Conservation (phyloP, 2,797 vertebrate genomes). For the Euphonia xanthogaster region DNA sequence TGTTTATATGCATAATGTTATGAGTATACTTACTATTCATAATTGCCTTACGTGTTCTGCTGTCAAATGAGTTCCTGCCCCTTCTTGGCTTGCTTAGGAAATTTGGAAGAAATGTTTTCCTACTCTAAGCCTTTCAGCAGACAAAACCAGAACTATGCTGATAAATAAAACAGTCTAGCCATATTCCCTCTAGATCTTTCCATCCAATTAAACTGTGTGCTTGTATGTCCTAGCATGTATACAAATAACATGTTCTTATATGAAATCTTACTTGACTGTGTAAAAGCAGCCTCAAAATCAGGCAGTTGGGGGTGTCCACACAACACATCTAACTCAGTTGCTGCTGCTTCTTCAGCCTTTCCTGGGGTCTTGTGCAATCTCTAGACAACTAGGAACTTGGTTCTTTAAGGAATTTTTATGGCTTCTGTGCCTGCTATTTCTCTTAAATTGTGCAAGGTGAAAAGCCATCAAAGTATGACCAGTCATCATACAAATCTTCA, state of each 20-base stretch:
- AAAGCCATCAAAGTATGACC: not conserved
- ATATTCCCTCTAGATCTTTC: not conserved
- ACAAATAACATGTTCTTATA: not conserved
- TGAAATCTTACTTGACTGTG: not conserved
- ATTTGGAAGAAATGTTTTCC: not conserved
- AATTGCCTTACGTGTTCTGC: not conserved
- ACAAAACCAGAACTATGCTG: not conserved
- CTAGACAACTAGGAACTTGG: not conserved
- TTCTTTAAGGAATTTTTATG: not conserved
- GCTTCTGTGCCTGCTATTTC: not conserved
- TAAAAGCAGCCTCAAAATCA: not conserved
- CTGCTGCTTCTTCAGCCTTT: not conserved
- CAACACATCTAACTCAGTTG: not conserved
- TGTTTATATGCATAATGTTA: not conserved
- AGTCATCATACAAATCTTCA: not conserved
- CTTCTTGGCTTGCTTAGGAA: not conserved
- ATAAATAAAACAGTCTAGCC: not conserved
- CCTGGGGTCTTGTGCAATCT: not conserved
- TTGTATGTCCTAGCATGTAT: fast-evolving
- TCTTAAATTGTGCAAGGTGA: not conserved
- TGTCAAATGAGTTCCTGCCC: not conserved
- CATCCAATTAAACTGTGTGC: not conserved
- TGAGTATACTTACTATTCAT: not conserved
- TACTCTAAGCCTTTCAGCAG: not conserved
- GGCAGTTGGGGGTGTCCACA: not conserved